Base-by-base conservation (phyloP, 2,797 vertebrate genomes). In the Halcyon badia region DNA sequence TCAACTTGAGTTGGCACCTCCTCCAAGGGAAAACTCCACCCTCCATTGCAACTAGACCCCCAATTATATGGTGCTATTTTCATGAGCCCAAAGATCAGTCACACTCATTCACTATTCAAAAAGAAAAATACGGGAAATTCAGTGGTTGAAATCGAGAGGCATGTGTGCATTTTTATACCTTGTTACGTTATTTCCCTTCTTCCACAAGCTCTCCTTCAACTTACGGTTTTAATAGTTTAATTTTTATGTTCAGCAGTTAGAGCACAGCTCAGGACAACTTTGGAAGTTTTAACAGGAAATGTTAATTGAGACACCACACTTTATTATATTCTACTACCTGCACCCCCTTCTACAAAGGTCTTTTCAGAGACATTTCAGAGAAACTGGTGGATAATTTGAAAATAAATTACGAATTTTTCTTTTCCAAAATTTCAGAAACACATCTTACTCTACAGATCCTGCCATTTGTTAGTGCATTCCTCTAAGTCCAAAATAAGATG, bases 81-180 rank as follows among this genome's bases (percentile, higher is more conserved):
- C 69, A 94, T 31, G 46, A 92, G 11, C 58, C 37, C 44, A 62
- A 73, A 90, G 30, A 44, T 79, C 80, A 95, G 81, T 56, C 35
- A 48, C 14, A 78, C n/a, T 68, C 37, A 64, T 76, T 93, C 6
- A 24, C 22, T 16, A 41, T 73, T 91, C 62, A 71, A 69, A 91
- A 68, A 72, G 13, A 78, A 77, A 97, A 93, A 87, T 56, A 95
- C 2, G 13, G 26, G 44, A 85, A 89, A 89, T 57, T 44, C 57
- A 94, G 78, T 8, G 24, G 64, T 57, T 96, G 81, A 97, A 96
- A 80, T 31, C 44, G 69, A 48, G 10, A 83, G 52, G 35, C 30
- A 79, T 30, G n/a, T 68, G 41, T 56, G 44, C 49, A 68, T 95
- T 95, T 97, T 79, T 42, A 81, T n/a, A 61, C 15, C 33, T 4